Conservation (phyloP, 2,888 invertebrate species). For the Allacma fusca region DNA sequence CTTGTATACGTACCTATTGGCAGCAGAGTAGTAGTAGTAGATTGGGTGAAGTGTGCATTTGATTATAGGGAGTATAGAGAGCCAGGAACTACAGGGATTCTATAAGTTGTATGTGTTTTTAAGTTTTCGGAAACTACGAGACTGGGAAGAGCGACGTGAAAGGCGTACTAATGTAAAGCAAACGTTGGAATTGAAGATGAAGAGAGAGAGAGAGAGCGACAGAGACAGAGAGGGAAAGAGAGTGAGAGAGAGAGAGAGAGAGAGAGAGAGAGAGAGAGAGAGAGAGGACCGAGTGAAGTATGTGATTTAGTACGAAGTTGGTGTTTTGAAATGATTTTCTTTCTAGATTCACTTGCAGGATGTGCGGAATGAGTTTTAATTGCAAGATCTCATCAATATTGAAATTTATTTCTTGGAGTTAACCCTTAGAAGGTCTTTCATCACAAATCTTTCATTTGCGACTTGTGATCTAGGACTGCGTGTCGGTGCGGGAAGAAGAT, state of each 20-base stretch:
- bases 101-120: too few relatives aligned
- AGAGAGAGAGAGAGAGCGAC: neutral
- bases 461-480: too few relatives aligned
- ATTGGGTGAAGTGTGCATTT: too few relatives aligned
- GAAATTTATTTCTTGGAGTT: neutral
- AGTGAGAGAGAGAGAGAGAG: neutral
- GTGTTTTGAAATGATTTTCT: slow-evolving; percentile 24
- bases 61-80: too few relatives aligned
- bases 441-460: neutral
- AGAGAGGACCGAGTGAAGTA: neutral
- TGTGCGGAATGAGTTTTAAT: slow-evolving; percentile 34
- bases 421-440: neutral
- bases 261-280: slow-evolving; percentile 1
- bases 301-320: slow-evolving; percentile 32
- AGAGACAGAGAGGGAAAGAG: neutral
- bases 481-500: too few relatives aligned
- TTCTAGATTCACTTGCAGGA: slow-evolving; percentile 32
- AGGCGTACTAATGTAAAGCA: neutral
- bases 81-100: too few relatives aligned
- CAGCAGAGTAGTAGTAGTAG: too few relatives aligned
- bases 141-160: neutral
- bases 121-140: neutral
- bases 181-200: neutral
- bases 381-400: slow-evolving; percentile 21
- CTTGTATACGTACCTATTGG: too few relatives aligned